These are phyloP conservation scores for Chunga burmeisteri DNA, from an alignment of 2,113 vertebrate genomes.

Conservation along the genomic window DNA sequence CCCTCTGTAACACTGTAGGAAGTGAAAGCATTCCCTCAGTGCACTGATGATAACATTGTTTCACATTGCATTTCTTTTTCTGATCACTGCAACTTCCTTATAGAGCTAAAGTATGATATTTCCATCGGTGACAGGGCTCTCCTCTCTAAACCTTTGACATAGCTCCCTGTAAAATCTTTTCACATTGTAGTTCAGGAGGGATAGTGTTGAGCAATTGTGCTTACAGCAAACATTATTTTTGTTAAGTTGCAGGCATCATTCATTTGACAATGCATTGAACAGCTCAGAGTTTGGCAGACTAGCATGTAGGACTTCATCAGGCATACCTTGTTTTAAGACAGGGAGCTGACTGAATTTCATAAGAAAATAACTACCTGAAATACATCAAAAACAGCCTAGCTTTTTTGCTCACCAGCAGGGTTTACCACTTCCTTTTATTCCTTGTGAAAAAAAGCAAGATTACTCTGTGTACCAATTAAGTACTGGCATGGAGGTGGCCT, in stretches of 20 bases:
- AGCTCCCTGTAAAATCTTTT: conserved; percentile 10
- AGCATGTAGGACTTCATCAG: not conserved
- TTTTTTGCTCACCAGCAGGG: not conserved
- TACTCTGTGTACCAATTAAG: not conserved
- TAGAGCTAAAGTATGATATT: not conserved
- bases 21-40: conserved; percentile 36
- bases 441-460: not conserved
- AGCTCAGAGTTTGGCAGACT: not conserved
- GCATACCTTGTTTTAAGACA: not conserved
- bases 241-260: not conserved
- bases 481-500: not conserved
- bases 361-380: not conserved
- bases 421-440: not conserved
- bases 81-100: not conserved
- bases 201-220: not conserved
- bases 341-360: not conserved
- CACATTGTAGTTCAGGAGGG: not conserved
- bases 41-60: conserved; percentile 31
- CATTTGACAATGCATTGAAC: not conserved
- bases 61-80: conserved; percentile 39
- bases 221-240: not conserved
- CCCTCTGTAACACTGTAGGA: conserved; percentile 5
- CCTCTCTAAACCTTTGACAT: not conserved
- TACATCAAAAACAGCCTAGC: not conserved
- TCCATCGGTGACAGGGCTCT: not conserved